Evolutionary conservation across 2,888 invertebrate species (phyloP).

Genomic region (Ormia ochracea): DNA sequence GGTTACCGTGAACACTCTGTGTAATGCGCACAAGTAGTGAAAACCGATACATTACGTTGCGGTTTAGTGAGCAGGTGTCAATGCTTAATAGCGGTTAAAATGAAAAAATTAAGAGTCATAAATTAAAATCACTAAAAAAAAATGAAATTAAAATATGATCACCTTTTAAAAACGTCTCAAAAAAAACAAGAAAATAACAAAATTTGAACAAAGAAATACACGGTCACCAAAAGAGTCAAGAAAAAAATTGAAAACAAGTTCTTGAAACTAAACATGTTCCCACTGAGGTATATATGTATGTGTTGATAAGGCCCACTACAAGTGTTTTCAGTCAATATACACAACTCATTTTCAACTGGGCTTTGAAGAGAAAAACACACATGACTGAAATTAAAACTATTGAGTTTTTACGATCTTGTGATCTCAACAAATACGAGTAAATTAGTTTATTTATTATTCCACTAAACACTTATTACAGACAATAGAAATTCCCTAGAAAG

Average conservation of each 20-base stretch:
- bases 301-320: constrained; percentile 24
- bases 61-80: constrained; percentile 60
- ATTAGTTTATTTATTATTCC: neutral
- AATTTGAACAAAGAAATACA: neutral
- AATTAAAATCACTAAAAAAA: constrained; percentile 46
- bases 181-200: neutral
- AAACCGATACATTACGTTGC: constrained; percentile 55
- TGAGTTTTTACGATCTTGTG: neutral
- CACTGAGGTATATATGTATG: neutral
- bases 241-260: constrained; percentile 31
- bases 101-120: constrained; percentile 44
- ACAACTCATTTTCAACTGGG: neutral
- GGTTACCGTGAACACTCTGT: constrained; percentile 50
- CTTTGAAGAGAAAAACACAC: neutral
- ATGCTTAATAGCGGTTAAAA: constrained; percentile 58
- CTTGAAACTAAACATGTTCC: constrained; percentile 32
- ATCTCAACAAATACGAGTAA: neutral
- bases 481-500: neutral
- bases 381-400: neutral
- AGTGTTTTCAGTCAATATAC: constrained; percentile 11
- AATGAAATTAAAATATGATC: constrained; percentile 37
- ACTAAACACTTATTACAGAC: neutral
- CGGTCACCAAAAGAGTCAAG: constrained; percentile 8
- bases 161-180: constrained; percentile 53
- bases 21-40: constrained; percentile 46